These are phyloP conservation scores for Caenorhabditis panamensis DNA, from an alignment of 2,888 invertebrate species.

Conservation along the genomic window DNA sequence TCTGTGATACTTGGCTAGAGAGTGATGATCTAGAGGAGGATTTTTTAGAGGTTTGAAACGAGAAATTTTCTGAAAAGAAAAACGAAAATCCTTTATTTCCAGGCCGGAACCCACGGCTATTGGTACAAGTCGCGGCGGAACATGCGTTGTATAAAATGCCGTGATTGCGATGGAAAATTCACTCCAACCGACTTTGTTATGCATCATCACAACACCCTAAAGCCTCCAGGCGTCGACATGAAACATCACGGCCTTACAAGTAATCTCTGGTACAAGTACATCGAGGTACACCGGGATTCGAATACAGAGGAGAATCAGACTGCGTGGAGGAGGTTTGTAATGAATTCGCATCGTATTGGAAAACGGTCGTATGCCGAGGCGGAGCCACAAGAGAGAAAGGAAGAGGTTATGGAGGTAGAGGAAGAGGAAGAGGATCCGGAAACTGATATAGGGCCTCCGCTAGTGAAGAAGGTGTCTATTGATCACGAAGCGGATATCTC, in stretches of 20 bases:
- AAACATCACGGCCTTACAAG: conserved; percentile 9
- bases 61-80: too few species aligned
- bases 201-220: conserved; percentile 23
- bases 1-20: background rate
- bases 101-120: conserved; percentile 29
- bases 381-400: conserved; percentile 9
- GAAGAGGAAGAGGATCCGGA: too few species aligned
- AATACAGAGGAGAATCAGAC: conserved; percentile 12
- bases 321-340: conserved; percentile 14
- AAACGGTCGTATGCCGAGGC: conserved; percentile 27
- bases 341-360: background rate
- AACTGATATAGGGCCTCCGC: too few species aligned
- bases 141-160: conserved; percentile 42
- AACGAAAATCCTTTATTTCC: background rate
- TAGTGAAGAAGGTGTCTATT: too few species aligned
- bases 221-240: background rate
- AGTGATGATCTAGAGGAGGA: conserved; percentile 29
- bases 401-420: background rate
- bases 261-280: background rate
- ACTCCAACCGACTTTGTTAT: conserved; percentile 31
- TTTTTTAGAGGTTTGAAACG: conserved; percentile 2
- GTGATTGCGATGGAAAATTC: conserved; percentile 17
- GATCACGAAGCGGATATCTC: background rate
- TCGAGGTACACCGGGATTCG: background rate
- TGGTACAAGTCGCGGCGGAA: conserved; percentile 33